phyloP scores from a whole-genome alignment of 1,140 invertebrate species.

The Drosophila punjabiensis region DNA sequence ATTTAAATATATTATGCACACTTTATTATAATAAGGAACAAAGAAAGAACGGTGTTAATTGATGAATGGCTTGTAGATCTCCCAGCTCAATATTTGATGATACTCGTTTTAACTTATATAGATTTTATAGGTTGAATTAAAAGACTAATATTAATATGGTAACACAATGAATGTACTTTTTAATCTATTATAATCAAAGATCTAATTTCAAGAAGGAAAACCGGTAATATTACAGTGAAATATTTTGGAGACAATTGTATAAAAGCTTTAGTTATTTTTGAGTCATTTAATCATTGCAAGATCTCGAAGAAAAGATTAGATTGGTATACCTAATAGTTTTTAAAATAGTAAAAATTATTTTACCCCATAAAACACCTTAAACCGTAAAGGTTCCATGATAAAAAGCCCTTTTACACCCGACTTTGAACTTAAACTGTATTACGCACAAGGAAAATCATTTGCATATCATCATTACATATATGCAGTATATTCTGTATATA shows the following conservation, averaged over 20 bases:
- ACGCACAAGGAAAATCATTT: slow-evolving; percentile 1
- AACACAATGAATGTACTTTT: background rate
- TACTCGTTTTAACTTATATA: too few relatives aligned
- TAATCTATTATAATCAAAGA: background rate
- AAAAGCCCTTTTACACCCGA: background rate
- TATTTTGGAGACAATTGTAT: background rate
- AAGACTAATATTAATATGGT: too few relatives aligned
- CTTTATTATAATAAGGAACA: background rate
- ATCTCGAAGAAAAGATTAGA: too few relatives aligned
- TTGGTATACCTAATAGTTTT: too few relatives aligned
- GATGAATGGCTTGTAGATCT: too few relatives aligned
- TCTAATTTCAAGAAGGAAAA: background rate
- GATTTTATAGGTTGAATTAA: too few relatives aligned
- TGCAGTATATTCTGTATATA: background rate
- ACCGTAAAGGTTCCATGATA: too few relatives aligned
- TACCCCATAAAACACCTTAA: too few relatives aligned
- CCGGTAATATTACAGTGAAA: background rate
- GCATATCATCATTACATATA: background rate
- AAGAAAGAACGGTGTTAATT: background rate
- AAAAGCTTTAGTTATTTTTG: background rate
- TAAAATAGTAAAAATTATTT: background rate
- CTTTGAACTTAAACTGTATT: slow-evolving; percentile 13
- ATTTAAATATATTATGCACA: background rate
- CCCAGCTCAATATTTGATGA: background rate
- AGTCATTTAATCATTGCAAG: background rate